These are phyloP conservation scores for Grapholita molesta DNA, from an alignment of 1,140 invertebrate genomes.

Conservation along the genomic window DNA sequence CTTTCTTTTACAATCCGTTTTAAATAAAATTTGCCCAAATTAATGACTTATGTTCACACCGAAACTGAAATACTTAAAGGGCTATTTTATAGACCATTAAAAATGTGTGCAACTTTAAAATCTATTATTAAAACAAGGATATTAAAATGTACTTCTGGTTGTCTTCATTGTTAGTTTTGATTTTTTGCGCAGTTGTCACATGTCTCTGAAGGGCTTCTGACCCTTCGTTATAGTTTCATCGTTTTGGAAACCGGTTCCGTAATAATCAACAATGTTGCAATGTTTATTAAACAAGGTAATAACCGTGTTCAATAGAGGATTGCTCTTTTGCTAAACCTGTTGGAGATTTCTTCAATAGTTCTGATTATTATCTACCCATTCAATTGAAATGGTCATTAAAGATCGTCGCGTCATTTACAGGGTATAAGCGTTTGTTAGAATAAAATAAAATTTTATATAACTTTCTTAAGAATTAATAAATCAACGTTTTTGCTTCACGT, in stretches of 20 bases:
- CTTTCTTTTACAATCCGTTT: constrained; percentile 9
- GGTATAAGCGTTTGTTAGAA: not conserved
- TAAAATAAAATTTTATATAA: not conserved
- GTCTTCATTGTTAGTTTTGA: constrained; percentile 49
- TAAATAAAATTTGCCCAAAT: constrained; percentile 44
- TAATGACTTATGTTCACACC: constrained; percentile 58
- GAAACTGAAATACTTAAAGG: constrained; percentile 39
- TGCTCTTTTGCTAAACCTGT: constrained; percentile 37
- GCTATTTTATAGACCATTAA: constrained; percentile 57
- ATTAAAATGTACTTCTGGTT: constrained; percentile 67
- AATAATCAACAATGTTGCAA: constrained; percentile 70
- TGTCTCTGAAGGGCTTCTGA: constrained; percentile 31
- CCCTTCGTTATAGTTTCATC: constrained; percentile 39
- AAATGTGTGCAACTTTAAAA: constrained; percentile 46
- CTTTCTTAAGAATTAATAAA: not conserved
- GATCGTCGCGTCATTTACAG: constrained; percentile 4
- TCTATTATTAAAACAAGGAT: constrained; percentile 43
- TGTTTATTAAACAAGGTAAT: constrained; percentile 75
- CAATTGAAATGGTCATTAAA: constrained; percentile 15
- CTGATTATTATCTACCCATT: constrained; percentile 12
- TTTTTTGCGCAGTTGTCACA: constrained; percentile 56
- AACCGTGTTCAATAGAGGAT: constrained; percentile 47
- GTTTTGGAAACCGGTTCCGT: constrained; percentile 47
- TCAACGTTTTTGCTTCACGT: too few species aligned
- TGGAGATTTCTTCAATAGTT: constrained; percentile 1